Percentiles rank a stretch among this genome's conserved stretches.
Conservation (phyloP, 2,113 vertebrate genomes). For the Vidua macroura region DNA sequence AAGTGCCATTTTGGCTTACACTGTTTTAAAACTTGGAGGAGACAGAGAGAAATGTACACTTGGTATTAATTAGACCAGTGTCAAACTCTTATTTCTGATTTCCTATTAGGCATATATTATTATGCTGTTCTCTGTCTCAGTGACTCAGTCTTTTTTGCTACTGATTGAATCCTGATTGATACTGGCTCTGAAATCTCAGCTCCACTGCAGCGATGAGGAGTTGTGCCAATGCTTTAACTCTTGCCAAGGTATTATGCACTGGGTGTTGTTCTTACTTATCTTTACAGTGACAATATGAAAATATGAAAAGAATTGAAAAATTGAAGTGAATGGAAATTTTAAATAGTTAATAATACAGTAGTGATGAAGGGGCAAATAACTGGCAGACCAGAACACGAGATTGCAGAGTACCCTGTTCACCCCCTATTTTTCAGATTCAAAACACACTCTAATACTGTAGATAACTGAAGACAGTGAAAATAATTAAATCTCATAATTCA, state of each 20-base stretch:
- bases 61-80: neutral
- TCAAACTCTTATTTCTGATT: neutral
- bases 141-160: neutral
- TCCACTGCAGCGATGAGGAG: neutral
- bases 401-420: neutral
- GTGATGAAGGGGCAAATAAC: neutral
- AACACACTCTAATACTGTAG: neutral
- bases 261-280: neutral
- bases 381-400: neutral
- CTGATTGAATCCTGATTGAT: neutral
- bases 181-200: neutral
- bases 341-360: neutral
- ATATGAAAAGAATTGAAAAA: neutral
- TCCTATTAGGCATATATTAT: neutral
- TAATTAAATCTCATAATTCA: neutral
- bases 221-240: neutral
- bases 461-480: neutral
- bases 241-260: neutral
- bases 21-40: neutral
- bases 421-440: neutral
- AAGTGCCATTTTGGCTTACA: neutral
- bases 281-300: neutral
- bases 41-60: neutral
- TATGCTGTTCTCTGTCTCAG: neutral
- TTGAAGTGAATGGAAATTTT: neutral